Evolutionary conservation across 1,140 invertebrate species (phyloP).

Genomic region (Zaprionus nigranus): DNA sequence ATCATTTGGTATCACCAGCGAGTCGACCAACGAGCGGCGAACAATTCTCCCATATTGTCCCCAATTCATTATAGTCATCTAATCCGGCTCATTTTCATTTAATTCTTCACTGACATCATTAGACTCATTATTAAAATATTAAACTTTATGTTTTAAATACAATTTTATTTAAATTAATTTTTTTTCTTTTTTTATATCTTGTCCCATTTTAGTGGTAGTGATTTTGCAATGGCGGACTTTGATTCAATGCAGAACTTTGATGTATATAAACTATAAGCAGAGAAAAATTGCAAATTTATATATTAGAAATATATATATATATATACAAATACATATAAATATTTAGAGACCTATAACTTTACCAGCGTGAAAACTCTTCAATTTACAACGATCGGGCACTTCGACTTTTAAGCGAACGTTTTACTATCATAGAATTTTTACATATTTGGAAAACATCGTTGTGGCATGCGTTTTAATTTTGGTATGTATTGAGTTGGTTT

Average conservation of each 20-base stretch:
- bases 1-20: neutral
- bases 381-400: constrained; percentile 41
- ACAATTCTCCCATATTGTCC: neutral
- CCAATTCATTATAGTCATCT: neutral
- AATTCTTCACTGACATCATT: constrained; percentile 24
- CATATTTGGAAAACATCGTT: constrained; percentile 62
- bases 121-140: constrained; percentile 6
- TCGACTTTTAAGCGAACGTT: constrained; percentile 47
- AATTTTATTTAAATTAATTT: constrained; percentile 35
- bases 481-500: constrained; percentile 62
- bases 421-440: constrained; percentile 56
- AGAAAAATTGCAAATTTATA: constrained; percentile 38
- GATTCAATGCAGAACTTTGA: constrained; percentile 75
- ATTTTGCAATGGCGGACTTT: constrained; percentile 77
- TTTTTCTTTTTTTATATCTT: constrained; percentile 46
- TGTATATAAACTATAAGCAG: constrained; percentile 61
- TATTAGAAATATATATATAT: constrained; percentile 39
- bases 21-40: neutral
- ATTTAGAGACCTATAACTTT: constrained; percentile 21
- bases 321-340: constrained; percentile 49
- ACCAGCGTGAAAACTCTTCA: constrained; percentile 25
- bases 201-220: constrained; percentile 68
- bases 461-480: constrained; percentile 70
- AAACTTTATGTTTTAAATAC: constrained; percentile 18
- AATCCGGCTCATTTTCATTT: constrained; percentile 20